phyloP scores from a whole-genome alignment of 2,797 vertebrate species.

The Eurystomus glaucurus region DNA sequence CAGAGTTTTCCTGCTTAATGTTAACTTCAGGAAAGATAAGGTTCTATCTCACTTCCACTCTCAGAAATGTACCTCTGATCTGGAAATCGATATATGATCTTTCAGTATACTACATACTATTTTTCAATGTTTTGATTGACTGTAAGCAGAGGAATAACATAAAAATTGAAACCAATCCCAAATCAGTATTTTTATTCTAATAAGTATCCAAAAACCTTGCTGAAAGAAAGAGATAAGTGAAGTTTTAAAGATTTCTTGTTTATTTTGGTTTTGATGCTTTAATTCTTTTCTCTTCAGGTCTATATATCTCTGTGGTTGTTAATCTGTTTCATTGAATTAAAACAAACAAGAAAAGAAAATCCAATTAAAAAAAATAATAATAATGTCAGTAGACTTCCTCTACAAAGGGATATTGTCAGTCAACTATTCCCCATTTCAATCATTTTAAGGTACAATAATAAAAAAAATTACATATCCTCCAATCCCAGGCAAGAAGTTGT shows the following conservation, averaged over 20 bases:
- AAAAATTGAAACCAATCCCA: neutral
- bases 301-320: accelerated
- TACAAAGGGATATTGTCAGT: neutral
- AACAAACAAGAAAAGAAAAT: neutral
- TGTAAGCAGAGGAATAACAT: neutral
- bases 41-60: neutral
- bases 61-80: neutral
- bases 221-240: neutral
- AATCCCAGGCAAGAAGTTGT: neutral
- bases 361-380: neutral
- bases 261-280: neutral
- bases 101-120: neutral
- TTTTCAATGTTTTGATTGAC: neutral
- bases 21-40: neutral
- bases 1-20: accelerated
- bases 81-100: neutral
- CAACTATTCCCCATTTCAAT: neutral
- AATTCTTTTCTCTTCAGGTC: neutral
- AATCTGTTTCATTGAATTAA: neutral
- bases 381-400: accelerated
- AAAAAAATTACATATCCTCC: accelerated
- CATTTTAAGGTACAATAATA: neutral
- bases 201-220: accelerated
- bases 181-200: neutral
- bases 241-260: neutral